Base-by-base conservation (phyloP, 2,113 vertebrate species). In the Lepidothrix coronata region DNA sequence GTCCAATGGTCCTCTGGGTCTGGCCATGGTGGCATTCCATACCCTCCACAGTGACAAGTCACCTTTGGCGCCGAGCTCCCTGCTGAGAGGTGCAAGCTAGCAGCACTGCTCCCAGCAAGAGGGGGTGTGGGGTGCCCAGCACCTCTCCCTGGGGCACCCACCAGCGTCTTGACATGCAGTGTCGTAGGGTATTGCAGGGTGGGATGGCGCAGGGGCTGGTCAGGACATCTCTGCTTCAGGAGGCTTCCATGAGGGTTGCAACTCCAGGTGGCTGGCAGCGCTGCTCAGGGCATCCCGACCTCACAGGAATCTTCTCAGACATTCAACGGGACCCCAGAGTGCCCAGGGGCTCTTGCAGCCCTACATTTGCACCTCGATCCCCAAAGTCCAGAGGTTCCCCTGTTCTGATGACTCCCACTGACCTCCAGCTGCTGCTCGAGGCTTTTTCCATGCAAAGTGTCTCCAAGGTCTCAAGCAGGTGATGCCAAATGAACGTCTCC, bases 151-250 rank as follows among this genome's bases (percentile, higher is more conserved):
- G 4, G 23, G 62, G 21, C 5, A 13, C 23, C n/a, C 1, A 3
- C 4, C 5, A 3, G 39, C 0, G 0, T 62, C 81, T 85, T 44
- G 35, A 82, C 0, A 16, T 1, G 5, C 27, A 6, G 25, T 1
- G 1, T 46, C 13, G 12, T 14, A 2, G 1, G 25, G 39, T 55
- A 25, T 37, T 2, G 2, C 12, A 20, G 27, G 25, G 12, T 1
- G 1, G 55, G 30, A 62, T 9, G 61, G 68, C 18, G 51, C 68
- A 54, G 72, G 15, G 41, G 33, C 18, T 9, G 7, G 44, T 51
- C 52, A 11, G 82, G 49, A 83, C 41, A 27, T 4, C 52, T 83
- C 72, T 65, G 1, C 76, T 93, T 66, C 8, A 1, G 63, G 77
- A 81, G 51, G 59, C 12, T 94, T 11, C 61, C 48, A 6, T 3